phyloP scores from a whole-genome alignment of 2,888 invertebrate species.

The Electrophaes corylata region DNA sequence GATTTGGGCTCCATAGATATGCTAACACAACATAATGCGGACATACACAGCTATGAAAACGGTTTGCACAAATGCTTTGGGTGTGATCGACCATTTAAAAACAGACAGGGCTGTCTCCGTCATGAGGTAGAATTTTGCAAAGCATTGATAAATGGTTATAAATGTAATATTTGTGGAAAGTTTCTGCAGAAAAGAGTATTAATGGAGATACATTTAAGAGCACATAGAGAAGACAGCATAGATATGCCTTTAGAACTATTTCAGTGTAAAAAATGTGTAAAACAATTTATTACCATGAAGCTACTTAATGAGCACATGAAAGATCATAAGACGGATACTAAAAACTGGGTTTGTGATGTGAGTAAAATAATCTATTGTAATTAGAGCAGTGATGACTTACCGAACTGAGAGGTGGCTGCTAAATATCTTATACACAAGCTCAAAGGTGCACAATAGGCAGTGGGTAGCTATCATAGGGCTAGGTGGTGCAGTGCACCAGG shows the following conservation, averaged over 20 bases:
- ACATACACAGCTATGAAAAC: constrained; percentile 59
- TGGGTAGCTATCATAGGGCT: no score
- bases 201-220: constrained; percentile 64
- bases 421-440: no score
- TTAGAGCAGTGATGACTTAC: no score
- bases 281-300: constrained; percentile 58
- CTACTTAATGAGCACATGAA: constrained; percentile 54
- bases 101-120: constrained; percentile 53
- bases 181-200: constrained; percentile 59
- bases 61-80: constrained; percentile 69
- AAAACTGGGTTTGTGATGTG: constrained; percentile 72
- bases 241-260: constrained; percentile 62
- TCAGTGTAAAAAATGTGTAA: constrained; percentile 62
- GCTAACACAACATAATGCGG: constrained; percentile 56
- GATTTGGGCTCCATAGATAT: constrained; percentile 53
- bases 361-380: constrained; percentile 35
- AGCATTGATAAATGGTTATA: constrained; percentile 66
- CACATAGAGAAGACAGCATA: constrained; percentile 57
- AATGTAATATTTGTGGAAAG: constrained; percentile 61
- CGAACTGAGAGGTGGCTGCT: no score
- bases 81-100: constrained; percentile 66
- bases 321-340: constrained; percentile 53
- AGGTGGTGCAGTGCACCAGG: no score
- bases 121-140: constrained; percentile 70
- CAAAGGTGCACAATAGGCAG: no score